These are phyloP conservation scores for Esperia sulphurella DNA, from an alignment of 2,888 invertebrate genomes.

Conservation along the genomic window DNA sequence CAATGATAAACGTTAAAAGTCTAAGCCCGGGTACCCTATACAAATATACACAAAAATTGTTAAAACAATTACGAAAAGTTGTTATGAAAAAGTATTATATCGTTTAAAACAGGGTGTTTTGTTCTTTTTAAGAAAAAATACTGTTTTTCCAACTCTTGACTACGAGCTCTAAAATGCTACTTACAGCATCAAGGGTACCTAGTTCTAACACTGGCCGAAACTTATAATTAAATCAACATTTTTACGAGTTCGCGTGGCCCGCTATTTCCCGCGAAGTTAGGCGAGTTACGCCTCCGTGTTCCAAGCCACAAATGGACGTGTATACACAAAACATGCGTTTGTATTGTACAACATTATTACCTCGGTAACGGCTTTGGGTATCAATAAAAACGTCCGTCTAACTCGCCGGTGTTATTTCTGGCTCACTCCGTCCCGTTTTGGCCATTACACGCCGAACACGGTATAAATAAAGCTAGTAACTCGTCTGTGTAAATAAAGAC, in stretches of 20 bases:
- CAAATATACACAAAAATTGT: no score
- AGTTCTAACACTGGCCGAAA: neutral
- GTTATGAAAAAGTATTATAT: no score
- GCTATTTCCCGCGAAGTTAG: constrained; percentile 1
- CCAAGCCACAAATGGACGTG: neutral
- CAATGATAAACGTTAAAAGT: no score
- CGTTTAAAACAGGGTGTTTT: no score
- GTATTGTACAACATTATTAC: neutral
- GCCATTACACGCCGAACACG: constrained; percentile 30
- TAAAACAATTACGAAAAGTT: no score
- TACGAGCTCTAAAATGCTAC: no score
- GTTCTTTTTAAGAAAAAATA: no score
- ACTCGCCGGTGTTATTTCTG: constrained; percentile 43
- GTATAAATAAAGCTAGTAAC: constrained; percentile 33
- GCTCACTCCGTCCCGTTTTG: constrained; percentile 38
- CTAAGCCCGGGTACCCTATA: no score
- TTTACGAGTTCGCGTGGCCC: constrained; percentile 4
- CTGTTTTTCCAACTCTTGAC: no score
- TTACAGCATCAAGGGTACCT: no score
- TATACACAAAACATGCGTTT: neutral
- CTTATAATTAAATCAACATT: neutral
- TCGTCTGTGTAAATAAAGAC: constrained; percentile 11
- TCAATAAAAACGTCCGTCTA: constrained; percentile 37
- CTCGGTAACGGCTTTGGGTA: constrained; percentile 28
- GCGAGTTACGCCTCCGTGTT: neutral